These are phyloP conservation scores for Whitmania pigra DNA, from an alignment of 1,140 invertebrate species.

Conservation along the genomic window DNA sequence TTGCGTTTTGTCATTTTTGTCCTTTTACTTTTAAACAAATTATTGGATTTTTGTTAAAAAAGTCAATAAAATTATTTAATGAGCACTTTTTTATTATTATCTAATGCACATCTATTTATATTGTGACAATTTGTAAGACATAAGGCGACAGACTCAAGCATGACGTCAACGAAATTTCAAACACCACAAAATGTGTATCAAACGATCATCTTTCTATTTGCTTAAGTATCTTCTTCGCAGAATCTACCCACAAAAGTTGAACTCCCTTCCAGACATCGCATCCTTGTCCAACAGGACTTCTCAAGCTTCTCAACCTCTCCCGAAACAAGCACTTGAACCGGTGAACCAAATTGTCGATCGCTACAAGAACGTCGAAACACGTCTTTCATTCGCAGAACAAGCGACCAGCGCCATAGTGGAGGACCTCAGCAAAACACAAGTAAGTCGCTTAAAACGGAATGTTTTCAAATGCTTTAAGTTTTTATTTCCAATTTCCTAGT, in stretches of 20 bases:
- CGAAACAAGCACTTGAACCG: not conserved
- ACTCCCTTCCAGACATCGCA: conserved; percentile 1
- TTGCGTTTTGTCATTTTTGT: not conserved
- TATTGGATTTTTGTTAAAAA: not conserved
- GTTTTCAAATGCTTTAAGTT: too few relatives aligned
- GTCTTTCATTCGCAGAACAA: not conserved
- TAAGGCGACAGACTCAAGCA: too few relatives aligned
- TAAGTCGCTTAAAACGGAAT: too few relatives aligned
- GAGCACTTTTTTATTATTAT: not conserved
- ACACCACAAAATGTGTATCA: too few relatives aligned
- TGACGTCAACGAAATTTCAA: too few relatives aligned
- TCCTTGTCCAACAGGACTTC: not conserved
- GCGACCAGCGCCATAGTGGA: not conserved
- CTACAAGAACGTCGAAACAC: not conserved
- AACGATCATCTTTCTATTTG: too few relatives aligned
- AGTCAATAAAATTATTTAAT: not conserved
- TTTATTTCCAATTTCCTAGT: too few relatives aligned
- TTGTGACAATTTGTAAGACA: too few relatives aligned
- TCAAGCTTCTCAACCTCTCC: not conserved
- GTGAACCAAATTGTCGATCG: not conserved
- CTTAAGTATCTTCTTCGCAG: not conserved
- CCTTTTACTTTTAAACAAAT: not conserved
- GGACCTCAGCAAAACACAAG: not conserved
- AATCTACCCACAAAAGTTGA: not conserved
- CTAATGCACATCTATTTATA: not conserved